These are phyloP conservation scores for Macrosiphum euphorbiae DNA, from an alignment of 2,888 invertebrate genomes.

Conservation along the genomic window DNA sequence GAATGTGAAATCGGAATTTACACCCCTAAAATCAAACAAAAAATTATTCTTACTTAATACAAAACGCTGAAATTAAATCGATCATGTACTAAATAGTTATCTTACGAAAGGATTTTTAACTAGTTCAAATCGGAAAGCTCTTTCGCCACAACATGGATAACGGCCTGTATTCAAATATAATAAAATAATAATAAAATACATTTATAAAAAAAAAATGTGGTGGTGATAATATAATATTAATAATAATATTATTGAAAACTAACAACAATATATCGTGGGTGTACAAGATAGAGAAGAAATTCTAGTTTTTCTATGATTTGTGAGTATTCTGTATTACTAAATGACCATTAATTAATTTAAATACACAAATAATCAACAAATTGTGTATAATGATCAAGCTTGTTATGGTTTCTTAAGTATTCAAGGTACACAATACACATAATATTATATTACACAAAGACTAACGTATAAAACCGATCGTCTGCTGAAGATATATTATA, in stretches of 20 bases:
- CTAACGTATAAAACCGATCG: not conserved
- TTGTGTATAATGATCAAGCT: not conserved
- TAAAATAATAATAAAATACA: not conserved
- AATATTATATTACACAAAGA: no score
- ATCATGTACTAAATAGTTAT: not conserved
- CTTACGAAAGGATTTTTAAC: constrained; percentile 76
- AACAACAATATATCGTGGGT: no score
- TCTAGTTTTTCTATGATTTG: not conserved
- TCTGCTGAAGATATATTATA: not conserved
- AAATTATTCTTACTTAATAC: not conserved
- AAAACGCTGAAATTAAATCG: not conserved
- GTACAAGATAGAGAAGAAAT: not conserved
- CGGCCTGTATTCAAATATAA: constrained; percentile 69
- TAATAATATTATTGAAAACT: no score
- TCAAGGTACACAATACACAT: not conserved
- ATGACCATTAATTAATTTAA: not conserved
- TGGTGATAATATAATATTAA: not conserved
- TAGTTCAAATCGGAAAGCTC: constrained; percentile 84
- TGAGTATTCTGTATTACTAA: not conserved
- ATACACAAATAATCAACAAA: not conserved
- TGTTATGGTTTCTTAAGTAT: not conserved
- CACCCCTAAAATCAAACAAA: constrained; percentile 28
- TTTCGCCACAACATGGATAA: constrained; percentile 90
- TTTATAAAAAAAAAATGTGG: not conserved
- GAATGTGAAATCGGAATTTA: constrained; percentile 26